Base-by-base conservation (phyloP, 2,797 vertebrate species). In the Macropodus opercularis region DNA sequence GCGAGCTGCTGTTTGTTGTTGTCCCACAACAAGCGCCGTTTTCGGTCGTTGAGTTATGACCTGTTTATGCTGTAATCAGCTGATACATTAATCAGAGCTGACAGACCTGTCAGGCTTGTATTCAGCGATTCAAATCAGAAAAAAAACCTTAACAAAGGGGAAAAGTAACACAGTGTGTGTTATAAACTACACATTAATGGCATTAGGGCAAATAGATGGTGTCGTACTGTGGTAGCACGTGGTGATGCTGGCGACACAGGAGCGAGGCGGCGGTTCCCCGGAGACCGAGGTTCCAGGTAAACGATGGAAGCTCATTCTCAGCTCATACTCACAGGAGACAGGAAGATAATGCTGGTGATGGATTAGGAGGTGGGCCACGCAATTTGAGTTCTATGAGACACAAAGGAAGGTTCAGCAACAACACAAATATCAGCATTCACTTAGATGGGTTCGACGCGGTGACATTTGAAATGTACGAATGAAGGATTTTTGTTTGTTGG, bases 301-400 rank as follows among this genome's bases (percentile, higher is more conserved):
- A 49, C 11, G 64, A 53, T 79, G 63, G 50, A 50, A 50, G 11
- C 54, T 69, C 52, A 65, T 63, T 52, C 55, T 55, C 47, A 19
- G 22, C 31, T 80, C 41, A 69, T 67, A 53, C 34, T 72, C 41
- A 1, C 40, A 50, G 3, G 69, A 74, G 40, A 1, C 38, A 50
- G 15, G 63, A 36, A 49, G 59, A 75, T 79, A 69, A 81, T 56
- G 48, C 38, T 18, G 18, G 12, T 68, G 56, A 77, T 65, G 46
- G 57, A 79, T 81, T 58, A 63, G 63, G 36, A 70, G n/a, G 67
- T 9, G 48, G 34, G 56, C 35, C 8, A n/a, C 46, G 67, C 66
- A 29, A 48, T 68, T 8, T 47, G 29, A 18, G 34, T 42, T 63
- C 22, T 50, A 36, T 53, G 31, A 52, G 44, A 57, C 42, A 49